phyloP scores from a whole-genome alignment of 1,140 invertebrate species.

The Panulirus ornatus region DNA sequence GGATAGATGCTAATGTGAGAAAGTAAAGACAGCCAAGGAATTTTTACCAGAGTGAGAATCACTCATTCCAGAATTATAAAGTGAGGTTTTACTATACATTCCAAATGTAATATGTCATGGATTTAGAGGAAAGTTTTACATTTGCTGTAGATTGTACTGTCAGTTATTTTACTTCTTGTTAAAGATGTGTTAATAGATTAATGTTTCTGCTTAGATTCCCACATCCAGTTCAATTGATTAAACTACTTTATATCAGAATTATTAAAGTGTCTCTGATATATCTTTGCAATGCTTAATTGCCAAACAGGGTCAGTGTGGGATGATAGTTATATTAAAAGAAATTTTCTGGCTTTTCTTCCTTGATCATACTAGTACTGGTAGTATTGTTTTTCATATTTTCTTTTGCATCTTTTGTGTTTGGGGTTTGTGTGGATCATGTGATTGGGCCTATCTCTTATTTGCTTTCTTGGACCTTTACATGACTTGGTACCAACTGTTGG shows the following conservation, averaged over 20 bases:
- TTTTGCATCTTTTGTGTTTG: conserved; percentile 18
- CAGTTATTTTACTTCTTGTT: neutral
- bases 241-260: neutral
- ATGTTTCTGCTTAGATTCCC: neutral
- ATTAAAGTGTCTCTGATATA: neutral
- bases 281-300: neutral
- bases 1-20: no score
- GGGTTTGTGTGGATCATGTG: conserved; percentile 12
- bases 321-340: neutral
- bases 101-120: neutral
- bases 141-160: neutral
- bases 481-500: conserved; percentile 56
- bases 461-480: conserved; percentile 50
- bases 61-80: neutral
- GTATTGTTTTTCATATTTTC: conserved; percentile 7
- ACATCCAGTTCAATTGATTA: neutral
- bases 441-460: conserved; percentile 30
- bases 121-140: neutral
- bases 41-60: no score
- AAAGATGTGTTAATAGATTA: neutral
- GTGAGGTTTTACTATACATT: neutral
- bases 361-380: neutral
- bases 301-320: neutral
- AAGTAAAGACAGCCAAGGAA: no score
- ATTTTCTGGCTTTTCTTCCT: conserved; percentile 5